Percentiles rank a stretch among this genome's conserved stretches.
Evolutionary conservation across 2,888 invertebrate genomes (phyloP).

Genomic region (Drosophila neotestacea): DNA sequence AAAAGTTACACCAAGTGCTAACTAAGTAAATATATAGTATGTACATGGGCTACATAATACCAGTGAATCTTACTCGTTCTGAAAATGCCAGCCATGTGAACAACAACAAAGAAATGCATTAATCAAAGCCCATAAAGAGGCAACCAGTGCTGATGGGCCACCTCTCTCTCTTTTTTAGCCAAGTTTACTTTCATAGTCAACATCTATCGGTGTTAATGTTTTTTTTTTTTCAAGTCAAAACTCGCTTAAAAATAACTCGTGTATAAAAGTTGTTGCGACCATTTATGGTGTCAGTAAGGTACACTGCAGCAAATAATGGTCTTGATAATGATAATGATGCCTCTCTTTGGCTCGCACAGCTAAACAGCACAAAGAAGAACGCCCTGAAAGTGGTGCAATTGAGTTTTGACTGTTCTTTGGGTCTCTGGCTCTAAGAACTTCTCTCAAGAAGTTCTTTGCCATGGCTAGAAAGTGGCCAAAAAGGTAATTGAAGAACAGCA

Average conservation of each 20-base stretch:
- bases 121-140: constrained; percentile 47
- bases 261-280: constrained; percentile 42
- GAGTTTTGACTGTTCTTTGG: constrained; percentile 50
- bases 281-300: constrained; percentile 81
- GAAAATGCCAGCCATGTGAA: constrained; percentile 65
- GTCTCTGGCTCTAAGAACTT: constrained; percentile 33
- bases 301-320: constrained; percentile 76
- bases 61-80: constrained; percentile 76
- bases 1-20: constrained; percentile 77
- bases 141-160: constrained; percentile 48
- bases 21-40: constrained; percentile 63
- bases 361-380: constrained; percentile 25
- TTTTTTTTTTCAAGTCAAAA: constrained; percentile 18
- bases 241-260: constrained; percentile 41
- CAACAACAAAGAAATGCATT: constrained; percentile 46
- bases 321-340: constrained; percentile 72
- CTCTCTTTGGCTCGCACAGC: constrained; percentile 53
- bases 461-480: constrained; percentile 78
- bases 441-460: constrained; percentile 59
- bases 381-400: constrained; percentile 80
- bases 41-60: constrained; percentile 53
- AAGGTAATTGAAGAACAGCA: constrained; percentile 59
- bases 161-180: constrained; percentile 3
- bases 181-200: constrained; percentile 12
- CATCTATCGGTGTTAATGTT: constrained; percentile 44